Evolutionary conservation across 2,113 vertebrate species (phyloP).

Genomic region (Gadus macrocephalus): DNA sequence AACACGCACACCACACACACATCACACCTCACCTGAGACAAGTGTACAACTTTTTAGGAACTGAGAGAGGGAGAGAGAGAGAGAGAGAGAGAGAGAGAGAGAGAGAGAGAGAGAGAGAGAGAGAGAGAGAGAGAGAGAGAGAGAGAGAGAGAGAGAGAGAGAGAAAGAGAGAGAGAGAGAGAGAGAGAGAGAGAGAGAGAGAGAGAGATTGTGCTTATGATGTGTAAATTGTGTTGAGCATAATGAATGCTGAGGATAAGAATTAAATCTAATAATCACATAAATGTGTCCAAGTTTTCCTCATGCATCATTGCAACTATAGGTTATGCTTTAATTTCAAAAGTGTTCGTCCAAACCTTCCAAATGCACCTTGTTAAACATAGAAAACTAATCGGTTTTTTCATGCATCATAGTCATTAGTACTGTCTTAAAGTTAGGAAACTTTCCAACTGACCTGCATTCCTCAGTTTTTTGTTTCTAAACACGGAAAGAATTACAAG

Average conservation of each 20-base stretch:
- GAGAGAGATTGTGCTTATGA: neutral
- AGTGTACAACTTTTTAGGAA: neutral
- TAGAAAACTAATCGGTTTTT: neutral
- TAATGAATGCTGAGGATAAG: no score
- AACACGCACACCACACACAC: conserved; percentile 1
- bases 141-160: neutral
- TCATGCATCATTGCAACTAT: no score
- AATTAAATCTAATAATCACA: no score
- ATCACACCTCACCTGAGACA: neutral
- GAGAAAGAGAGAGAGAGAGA: neutral
- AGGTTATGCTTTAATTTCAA: no score
- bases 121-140: neutral
- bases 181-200: neutral
- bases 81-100: neutral
- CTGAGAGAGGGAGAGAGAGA: neutral
- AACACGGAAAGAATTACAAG: conserved; percentile 79
- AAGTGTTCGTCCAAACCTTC: neutral
- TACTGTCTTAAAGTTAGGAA: neutral
- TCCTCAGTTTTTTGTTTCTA: conserved; percentile 81
- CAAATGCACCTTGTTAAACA: neutral
- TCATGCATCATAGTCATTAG: no score
- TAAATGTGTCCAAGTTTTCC: no score
- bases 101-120: neutral
- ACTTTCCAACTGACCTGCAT: conserved; percentile 70
- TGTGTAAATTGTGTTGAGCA: no score